A percentile compares a stretch with the other conserved stretches of the same genome.
These are phyloP conservation scores for Orthosia gothica DNA, from an alignment of 2,888 invertebrate species.

Conservation along the genomic window DNA sequence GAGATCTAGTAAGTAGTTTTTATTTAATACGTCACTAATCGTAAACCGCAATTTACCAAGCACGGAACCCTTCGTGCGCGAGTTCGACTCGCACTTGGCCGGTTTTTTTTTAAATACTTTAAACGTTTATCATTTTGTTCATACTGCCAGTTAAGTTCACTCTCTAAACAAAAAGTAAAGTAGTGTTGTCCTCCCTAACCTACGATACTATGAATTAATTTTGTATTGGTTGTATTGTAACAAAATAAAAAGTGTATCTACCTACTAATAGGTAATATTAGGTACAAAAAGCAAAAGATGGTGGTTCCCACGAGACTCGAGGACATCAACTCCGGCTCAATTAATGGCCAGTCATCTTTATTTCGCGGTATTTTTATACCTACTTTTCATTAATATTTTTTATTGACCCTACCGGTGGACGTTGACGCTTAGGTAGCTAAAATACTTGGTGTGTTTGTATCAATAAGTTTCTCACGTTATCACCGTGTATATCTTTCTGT, in stretches of 20 bases:
- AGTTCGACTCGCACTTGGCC: no score
- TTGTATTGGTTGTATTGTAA: neutral
- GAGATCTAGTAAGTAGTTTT: no score
- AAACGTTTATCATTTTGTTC: no score
- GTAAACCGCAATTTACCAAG: no score
- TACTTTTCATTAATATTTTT: conserved; percentile 32
- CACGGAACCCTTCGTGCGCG: no score
- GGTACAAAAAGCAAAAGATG: conserved; percentile 13
- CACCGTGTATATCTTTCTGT: neutral
- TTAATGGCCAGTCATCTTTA: conserved; percentile 48
- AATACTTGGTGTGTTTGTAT: neutral
- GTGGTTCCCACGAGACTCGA: conserved; percentile 56
- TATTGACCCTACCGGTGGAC: neutral
- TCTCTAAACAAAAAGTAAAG: neutral
- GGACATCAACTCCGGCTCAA: conserved; percentile 51
- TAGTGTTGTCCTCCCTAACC: conserved; percentile 16
- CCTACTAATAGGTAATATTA: neutral
- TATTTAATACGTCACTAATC: no score
- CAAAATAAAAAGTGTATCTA: neutral
- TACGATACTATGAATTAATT: neutral
- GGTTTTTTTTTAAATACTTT: no score
- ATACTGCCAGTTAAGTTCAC: no score
- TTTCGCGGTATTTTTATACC: conserved; percentile 43
- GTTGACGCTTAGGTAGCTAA: neutral
- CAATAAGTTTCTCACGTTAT: neutral